These are phyloP conservation scores for Drosophila mettleri DNA, from an alignment of 2,888 invertebrate genomes.

Conservation along the genomic window DNA sequence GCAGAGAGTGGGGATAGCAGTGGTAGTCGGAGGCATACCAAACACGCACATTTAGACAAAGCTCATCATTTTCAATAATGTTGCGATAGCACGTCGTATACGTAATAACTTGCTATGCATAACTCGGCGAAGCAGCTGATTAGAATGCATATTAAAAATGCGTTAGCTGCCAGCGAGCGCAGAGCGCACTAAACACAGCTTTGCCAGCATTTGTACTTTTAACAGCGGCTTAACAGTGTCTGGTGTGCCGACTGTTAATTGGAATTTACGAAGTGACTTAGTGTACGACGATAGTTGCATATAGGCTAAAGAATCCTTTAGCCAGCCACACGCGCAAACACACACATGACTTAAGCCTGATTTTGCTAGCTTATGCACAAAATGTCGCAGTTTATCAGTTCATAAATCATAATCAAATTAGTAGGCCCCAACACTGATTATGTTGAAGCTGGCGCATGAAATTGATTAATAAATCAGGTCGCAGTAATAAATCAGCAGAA, in stretches of 20 bases:
- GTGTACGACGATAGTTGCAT: constrained; percentile 12
- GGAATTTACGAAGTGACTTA: constrained; percentile 32
- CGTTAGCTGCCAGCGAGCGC: constrained; percentile 29
- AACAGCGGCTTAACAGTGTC: constrained; percentile 16
- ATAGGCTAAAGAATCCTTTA: not conserved
- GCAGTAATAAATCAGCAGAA: constrained; percentile 62
- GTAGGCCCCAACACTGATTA: constrained; percentile 62
- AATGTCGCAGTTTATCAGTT: constrained; percentile 43
- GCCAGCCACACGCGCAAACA: not conserved
- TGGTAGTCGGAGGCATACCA: not conserved
- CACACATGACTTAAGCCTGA: constrained; percentile 2
- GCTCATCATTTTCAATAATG: constrained; percentile 72
- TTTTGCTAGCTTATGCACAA: constrained; percentile 27
- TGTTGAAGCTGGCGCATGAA: constrained; percentile 64
- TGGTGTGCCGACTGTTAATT: constrained; percentile 41
- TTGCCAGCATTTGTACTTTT: not conserved
- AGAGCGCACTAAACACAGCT: constrained; percentile 45
- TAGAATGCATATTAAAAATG: constrained; percentile 58
- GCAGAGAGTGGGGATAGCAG: constrained; percentile 5
- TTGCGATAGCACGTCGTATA: constrained; percentile 66
- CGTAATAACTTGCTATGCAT: constrained; percentile 59
- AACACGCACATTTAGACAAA: constrained; percentile 22
- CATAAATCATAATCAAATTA: constrained; percentile 80
- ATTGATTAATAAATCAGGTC: constrained; percentile 73
- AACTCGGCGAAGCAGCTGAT: constrained; percentile 35